Evolutionary conservation across 2,888 invertebrate species (phyloP).

Genomic region (Eupithecia inturbata): DNA sequence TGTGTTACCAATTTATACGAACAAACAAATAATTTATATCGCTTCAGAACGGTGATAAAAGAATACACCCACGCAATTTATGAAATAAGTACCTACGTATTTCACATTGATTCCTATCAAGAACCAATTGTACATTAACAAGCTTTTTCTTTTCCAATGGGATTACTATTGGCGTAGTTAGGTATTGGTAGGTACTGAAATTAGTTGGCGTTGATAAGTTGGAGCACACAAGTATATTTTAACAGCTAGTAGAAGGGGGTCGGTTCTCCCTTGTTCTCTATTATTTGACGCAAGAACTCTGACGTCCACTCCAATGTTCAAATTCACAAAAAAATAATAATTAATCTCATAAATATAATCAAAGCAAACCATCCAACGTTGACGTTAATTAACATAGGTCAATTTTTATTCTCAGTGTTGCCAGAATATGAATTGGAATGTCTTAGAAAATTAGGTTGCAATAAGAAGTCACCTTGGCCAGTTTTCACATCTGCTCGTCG

Average conservation of each 20-base stretch:
- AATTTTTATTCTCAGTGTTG: constrained; percentile 39
- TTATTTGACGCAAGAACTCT: background rate
- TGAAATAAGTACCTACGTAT: background rate
- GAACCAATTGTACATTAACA: background rate
- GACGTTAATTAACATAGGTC: constrained; percentile 21
- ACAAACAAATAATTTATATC: constrained; percentile 22
- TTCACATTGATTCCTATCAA: constrained; percentile 5
- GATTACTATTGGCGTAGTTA: background rate
- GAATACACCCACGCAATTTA: background rate
- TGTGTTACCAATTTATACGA: constrained; percentile 10
- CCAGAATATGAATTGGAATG: constrained; percentile 45
- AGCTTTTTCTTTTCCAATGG: background rate
- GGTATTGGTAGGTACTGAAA: background rate
- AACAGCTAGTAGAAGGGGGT: too few species aligned
- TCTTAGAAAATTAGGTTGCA: constrained; percentile 51
- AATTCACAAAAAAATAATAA: too few species aligned
- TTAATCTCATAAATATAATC: background rate
- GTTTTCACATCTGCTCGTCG: constrained; percentile 75
- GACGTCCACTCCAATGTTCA: background rate
- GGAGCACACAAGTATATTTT: background rate
- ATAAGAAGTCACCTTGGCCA: constrained; percentile 69
- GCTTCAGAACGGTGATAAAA: constrained; percentile 9
- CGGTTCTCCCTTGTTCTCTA: background rate
- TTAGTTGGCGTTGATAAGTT: background rate
- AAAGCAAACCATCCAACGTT: constrained; percentile 3